These are phyloP conservation scores for Chascanopsetta lugubris DNA, from an alignment of 2,113 vertebrate genomes.

Conservation along the genomic window DNA sequence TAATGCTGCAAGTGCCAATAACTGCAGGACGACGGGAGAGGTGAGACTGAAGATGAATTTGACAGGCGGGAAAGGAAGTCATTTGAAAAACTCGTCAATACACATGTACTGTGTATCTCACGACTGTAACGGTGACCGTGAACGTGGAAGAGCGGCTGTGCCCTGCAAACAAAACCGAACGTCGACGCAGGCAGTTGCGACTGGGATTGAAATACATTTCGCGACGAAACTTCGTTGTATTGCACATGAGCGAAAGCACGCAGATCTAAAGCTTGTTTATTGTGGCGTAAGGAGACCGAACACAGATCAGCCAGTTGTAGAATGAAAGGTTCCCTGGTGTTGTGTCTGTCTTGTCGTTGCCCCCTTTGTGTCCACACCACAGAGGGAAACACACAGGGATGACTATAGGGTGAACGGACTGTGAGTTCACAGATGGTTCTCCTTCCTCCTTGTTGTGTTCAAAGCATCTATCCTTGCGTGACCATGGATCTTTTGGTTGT, in stretches of 20 bases:
- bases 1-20: constrained; percentile 15
- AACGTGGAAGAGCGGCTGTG: too few relatives aligned
- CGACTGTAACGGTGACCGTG: too few relatives aligned
- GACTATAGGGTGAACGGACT: background rate
- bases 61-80: background rate
- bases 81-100: background rate
- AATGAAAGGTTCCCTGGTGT: background rate
- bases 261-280: constrained; percentile 1
- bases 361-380: constrained; percentile 14
- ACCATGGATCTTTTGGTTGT: constrained; percentile 47
- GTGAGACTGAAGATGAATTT: background rate
- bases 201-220: constrained; percentile 2
- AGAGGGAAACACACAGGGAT: background rate
- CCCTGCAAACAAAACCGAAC: constrained; percentile 1
- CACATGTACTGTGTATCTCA: too few relatives aligned
- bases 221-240: too few relatives aligned
- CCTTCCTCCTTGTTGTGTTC: constrained; percentile 30
- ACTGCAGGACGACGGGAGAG: constrained; percentile 31
- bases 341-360: background rate
- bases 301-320: background rate
- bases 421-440: constrained; percentile 36
- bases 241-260: constrained; percentile 8
- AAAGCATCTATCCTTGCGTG: constrained; percentile 56
- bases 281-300: background rate
- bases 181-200: constrained; percentile 4